A percentile compares a stretch with the other conserved stretches of the same genome.
phyloP scores from a whole-genome alignment of 2,888 invertebrate species.

The Tortrix viridana region DNA sequence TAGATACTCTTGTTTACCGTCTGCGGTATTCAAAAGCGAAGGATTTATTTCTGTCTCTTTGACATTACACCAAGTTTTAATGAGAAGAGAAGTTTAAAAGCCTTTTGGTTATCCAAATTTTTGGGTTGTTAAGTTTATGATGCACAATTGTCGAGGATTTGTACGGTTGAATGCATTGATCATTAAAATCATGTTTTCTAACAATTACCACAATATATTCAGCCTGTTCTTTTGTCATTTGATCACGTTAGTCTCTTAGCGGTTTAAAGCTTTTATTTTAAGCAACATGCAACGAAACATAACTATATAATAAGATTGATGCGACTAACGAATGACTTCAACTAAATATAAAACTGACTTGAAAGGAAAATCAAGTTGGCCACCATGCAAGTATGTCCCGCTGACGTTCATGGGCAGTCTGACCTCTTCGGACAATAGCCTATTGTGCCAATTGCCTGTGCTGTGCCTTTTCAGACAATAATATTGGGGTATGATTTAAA shows the following conservation, averaged over 20 bases:
- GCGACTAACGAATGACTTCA: not conserved
- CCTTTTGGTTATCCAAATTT: no score
- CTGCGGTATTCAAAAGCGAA: conserved; percentile 25
- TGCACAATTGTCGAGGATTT: no score
- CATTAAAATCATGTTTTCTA: no score
- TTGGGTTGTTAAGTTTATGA: no score
- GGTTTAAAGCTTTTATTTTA: no score
- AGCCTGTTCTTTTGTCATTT: no score
- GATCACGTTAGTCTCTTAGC: no score
- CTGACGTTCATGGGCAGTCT: conserved; percentile 2
- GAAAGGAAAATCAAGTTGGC: conserved; percentile 22
- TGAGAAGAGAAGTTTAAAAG: no score
- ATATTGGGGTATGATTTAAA: no score
- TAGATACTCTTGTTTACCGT: conserved; percentile 26
- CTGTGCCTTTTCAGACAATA: conserved; percentile 14
- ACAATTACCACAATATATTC: no score
- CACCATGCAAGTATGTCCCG: conserved; percentile 13
- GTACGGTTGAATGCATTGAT: no score
- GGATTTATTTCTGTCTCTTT: conserved; percentile 18
- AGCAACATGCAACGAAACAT: no score
- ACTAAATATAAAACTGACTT: conserved; percentile 7
- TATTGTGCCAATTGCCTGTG: conserved; percentile 15
- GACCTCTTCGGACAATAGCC: conserved; percentile 19
- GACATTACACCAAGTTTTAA: conserved; percentile 19
- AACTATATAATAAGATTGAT: not conserved